Evolutionary conservation across 2,888 invertebrate genomes (phyloP), one percentile per base, ranked within the genome.

Genomic region (Agrilus mali): DNA sequence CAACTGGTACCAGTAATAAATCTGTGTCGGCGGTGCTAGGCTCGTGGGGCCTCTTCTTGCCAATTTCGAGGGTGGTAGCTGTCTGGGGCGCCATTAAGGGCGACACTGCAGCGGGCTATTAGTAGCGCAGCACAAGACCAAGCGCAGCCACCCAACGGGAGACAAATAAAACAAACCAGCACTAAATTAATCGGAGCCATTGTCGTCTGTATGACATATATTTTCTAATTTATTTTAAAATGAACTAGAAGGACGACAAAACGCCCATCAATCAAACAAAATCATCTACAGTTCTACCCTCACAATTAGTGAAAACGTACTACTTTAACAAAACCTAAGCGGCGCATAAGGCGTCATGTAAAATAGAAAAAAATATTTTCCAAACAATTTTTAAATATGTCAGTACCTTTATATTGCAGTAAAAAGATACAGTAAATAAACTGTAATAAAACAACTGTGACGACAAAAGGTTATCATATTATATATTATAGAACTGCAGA

Each of bases 1-100:
- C 67, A 53, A 60, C 64, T 73, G 82, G 86, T 92, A 93, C 92
- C 92, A 93, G 89, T 85, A 92, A 79, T 77, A 86, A 78, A 76
- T 86, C 86, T 75, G 84, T 84, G 75, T 82, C 82, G 72, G 78
- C 77, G 73, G 76, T 64, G 59, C 65, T 63, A 68, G 76, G 73
- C 73, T 82, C 81, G 72, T 80, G 84, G 78, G 89, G 84, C 77
- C 92, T 88, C 82, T 92, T 92, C 86, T 90, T 90, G 82, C 87
- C 88, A 75, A 83, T 78, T 80, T 88, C 86, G 80, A 85, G 77
- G 75, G 78, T 74, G 72, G 78, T 76, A 71, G 82, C 76, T 70
- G 77, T 68, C 58, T 63, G 63, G 50, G 62, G 71, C 74, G 78
- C 76, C 76, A 77, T 72, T 70, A 75, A 73, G 64, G 72, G 69